Base-by-base conservation (phyloP, 2,113 vertebrate genomes). In the Physeter macrocephalus region DNA sequence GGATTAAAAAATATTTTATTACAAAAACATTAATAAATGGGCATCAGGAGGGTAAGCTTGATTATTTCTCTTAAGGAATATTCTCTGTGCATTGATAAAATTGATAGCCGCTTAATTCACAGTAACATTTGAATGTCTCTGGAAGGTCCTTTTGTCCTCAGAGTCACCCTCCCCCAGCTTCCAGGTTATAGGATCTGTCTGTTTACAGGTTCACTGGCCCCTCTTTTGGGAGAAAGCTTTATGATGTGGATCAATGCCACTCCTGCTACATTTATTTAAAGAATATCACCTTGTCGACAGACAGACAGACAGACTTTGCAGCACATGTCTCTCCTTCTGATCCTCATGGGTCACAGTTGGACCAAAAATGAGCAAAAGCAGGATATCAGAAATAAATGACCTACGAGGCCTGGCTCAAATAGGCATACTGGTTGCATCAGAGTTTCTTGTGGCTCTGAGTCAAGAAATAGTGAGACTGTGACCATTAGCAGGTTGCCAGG, bases 1-100 rank as follows among this genome's bases (percentile, higher is more conserved):
- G 34, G 34, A 46, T 69, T 94, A 78, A 78, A 54, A 64, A 74
- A 9, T 25, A 46, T 39, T 78, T 92, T 91, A 34, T 71, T 85
- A 43, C 17, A 43, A 86, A 74, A 80, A 8, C 3, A 71, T 43
- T 43, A 59, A 52, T 39, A 92, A 74, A 78, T 84, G 3, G 21
- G 1, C 31, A 78, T 61, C 5, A 27, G 14, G 41, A 83, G 8
- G 15, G 0, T 54, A 67, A 92, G 27, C 25, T 46, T 72, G 85
- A 67, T 90, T 41, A 66, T 94, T 87, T 67, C 13, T 20, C 11
- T 82, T 69, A 90, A 57, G 85, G 39, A 88, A 85, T 64, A 96
- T 49, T 18, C 2, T 5, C 9, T 52, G 8, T 77, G 9, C 52
- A 52, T 36, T 59, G 62, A 75, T 4, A 62, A 80, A 72, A 82